Evolutionary conservation across 1,140 invertebrate genomes (phyloP).

Genomic region (Lepidurus couesii): DNA sequence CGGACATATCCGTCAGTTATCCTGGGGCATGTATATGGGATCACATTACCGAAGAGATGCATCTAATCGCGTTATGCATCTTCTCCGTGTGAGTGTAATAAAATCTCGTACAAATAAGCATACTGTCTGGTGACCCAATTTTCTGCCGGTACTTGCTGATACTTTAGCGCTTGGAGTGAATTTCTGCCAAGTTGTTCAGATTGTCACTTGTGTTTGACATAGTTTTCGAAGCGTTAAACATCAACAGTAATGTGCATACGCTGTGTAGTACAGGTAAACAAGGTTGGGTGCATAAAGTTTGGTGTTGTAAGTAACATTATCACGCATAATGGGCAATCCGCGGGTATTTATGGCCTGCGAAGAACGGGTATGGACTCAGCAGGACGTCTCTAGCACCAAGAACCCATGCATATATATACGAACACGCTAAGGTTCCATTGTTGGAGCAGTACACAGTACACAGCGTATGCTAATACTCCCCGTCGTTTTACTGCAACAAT

Average conservation of each 20-base stretch:
- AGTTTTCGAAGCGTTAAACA: too few relatives aligned
- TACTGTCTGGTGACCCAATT: too few relatives aligned
- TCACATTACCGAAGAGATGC: not conserved
- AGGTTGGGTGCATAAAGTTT: not conserved
- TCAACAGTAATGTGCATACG: too few relatives aligned
- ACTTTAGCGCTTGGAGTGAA: too few relatives aligned
- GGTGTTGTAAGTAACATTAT: not conserved
- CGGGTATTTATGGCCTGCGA: slow-evolving; percentile 16
- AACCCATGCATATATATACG: not conserved
- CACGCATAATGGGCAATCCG: slow-evolving; percentile 11
- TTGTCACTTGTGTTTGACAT: too few relatives aligned
- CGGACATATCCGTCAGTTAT: slow-evolving; percentile 18
- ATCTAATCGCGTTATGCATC: too few relatives aligned
- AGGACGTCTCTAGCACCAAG: not conserved
- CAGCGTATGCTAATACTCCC: not conserved
- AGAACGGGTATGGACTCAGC: slow-evolving; percentile 11
- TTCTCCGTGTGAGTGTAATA: too few relatives aligned
- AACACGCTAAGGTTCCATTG: slow-evolving; percentile 14
- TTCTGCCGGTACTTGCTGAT: too few relatives aligned
- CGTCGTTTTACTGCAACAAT: slow-evolving; percentile 12
- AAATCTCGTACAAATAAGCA: too few relatives aligned
- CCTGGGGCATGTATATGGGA: slow-evolving; percentile 8
- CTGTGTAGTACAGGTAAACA: too few relatives aligned
- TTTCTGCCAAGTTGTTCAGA: too few relatives aligned
- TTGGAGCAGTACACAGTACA: not conserved